Base-by-base conservation (phyloP, 2,797 vertebrate genomes). In the Cossypha dichroa region DNA sequence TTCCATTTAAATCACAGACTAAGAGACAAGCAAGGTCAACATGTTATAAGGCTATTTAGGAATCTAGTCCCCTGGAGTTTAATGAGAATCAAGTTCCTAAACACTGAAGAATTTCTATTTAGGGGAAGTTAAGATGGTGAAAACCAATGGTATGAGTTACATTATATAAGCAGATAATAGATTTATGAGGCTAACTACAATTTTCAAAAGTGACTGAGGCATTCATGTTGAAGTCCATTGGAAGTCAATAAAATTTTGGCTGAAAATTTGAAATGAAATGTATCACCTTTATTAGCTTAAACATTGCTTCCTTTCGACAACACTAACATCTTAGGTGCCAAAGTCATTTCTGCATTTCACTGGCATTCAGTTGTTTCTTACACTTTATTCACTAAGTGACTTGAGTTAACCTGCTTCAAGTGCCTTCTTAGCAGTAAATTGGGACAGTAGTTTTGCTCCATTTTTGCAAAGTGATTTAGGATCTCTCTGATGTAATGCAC, bases 391-490 rank as follows among this genome's bases (percentile, higher is more conserved):
- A 43, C 23, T 55, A 85, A 85, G 29, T 38, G 64, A 64, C 62
- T 89, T 62, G 38, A 83, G 56, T 60, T 82, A 89, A 85, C 43
- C 59, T 66, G 76, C 59, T 67, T 70, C 55, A 69, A 49, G 26
- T 59, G 33, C 28, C 17, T 64, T 38, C 88, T 51, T 21, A 72
- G 68, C 34, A 70, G 68, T 33, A 94, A 91, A 95, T 33, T 66
- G 75, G 84, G 88, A 74, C 85, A 93, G 59, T 0, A 0, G 64
- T 77, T 87, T 49, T 78, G 72, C 40, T 75, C 41, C 46, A 72
- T 70, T 92, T 96, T n/a, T 85, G 58, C 63, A 36, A 91, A 92
- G 72, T 48, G 81, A 89, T 92, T 94, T 75, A 92, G 69, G 75
- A 62, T 75, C 68, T 76, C 64, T 77, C 46, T 55, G 79, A 87